Evolutionary conservation across 2,888 invertebrate genomes (phyloP), one percentile per base, ranked within the genome.

Genomic region (Pyrocoelia pectoralis): DNA sequence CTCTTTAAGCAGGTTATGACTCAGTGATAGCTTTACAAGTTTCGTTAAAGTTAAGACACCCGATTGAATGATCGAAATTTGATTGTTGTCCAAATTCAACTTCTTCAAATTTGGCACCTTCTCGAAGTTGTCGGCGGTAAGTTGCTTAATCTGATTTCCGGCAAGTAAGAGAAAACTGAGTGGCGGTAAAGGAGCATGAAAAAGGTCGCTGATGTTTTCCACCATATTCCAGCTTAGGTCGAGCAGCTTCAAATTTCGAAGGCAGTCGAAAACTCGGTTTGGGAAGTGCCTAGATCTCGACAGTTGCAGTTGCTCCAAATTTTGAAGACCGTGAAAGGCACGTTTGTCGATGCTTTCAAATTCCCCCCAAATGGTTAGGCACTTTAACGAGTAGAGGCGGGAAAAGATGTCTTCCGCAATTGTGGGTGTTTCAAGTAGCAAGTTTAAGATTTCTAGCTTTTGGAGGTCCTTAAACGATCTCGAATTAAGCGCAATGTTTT

Each of bases 161-260:
- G 15, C 55, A 4, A 63, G 18, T n/a, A 53, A 28, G 2, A 63
- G 13, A 19, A 58, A 28, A n/a, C 28, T 29, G 12, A 29, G 6
- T 4, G 28, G 10, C 5, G 14, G 14, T 1, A 17, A 6, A 17
- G 3, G 1, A 4, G 24, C n/a, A 4, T 13, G 2, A 1, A 60
- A 49, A 0, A 60, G 4, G 1, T 40, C 6, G 0, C n/a, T 9
- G 2, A 54, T 6, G 6, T 49, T 49, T 15, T 49, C 24, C 1
- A 60, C 54, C 10, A 15, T 49, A 10, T 60, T 60, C 19, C 24
- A 14, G 15, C 60, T 54, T n/a, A 60, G 33, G 18, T 60, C 60
- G 4, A 60, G 9, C 0, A 48, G 12, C 5, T 41, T 48, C 17
- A 60, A n/a, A 2, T 2, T 33, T 18, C 14, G 0, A 10, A 60